A percentile compares a stretch with the other conserved stretches of the same genome.
These are phyloP conservation scores for Anas platyrhynchos DNA, from an alignment of 2,113 vertebrate species.

Conservation along the genomic window DNA sequence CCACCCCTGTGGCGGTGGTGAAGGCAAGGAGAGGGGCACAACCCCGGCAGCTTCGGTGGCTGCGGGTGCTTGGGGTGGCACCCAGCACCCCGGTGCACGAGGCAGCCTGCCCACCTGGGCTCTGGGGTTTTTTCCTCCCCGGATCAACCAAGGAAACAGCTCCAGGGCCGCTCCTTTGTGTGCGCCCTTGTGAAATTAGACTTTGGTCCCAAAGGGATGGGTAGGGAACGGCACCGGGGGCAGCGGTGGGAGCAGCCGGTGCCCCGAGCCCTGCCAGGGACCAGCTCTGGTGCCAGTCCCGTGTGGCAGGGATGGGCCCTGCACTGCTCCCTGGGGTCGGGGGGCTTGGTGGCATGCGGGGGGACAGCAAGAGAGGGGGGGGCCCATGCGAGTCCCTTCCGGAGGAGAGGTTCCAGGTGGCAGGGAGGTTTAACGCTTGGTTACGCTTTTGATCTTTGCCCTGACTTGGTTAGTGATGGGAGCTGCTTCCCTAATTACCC, in stretches of 20 bases:
- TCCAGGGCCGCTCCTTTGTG: neutral
- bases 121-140: neutral
- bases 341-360: neutral
- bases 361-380: neutral
- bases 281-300: accelerated
- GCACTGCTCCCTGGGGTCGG: neutral
- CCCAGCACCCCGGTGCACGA: accelerated
- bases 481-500: slow-evolving; percentile 43
- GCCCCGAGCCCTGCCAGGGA: neutral
- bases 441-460: slow-evolving; percentile 47
- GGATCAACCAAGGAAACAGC: neutral
- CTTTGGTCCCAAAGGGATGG: neutral
- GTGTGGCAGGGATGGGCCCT: accelerated
- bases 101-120: accelerated
- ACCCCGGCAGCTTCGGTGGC: neutral
- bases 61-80: neutral
- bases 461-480: neutral
- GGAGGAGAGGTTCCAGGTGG: accelerated
- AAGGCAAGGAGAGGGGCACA: neutral
- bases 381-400: neutral
- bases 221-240: neutral
- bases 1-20: too few relatives aligned
- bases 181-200: neutral
- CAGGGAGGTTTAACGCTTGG: neutral
- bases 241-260: neutral